These are phyloP conservation scores for Calephelis virginiensis DNA, from an alignment of 1,140 invertebrate genomes.

Conservation along the genomic window DNA sequence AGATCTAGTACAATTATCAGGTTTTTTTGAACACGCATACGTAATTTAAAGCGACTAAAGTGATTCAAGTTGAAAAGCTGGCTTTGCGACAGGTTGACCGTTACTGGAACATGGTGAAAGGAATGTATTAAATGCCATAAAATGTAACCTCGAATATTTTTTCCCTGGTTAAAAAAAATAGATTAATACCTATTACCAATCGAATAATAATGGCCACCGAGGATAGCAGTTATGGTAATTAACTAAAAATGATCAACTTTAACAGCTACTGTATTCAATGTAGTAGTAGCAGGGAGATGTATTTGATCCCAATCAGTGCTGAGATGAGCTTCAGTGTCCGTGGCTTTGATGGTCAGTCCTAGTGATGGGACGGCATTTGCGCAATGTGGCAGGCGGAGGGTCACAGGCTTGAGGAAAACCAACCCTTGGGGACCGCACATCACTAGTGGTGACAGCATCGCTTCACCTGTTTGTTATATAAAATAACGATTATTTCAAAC, in stretches of 20 bases:
- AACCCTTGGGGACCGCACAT: constrained; percentile 97
- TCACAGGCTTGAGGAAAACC: constrained; percentile 91
- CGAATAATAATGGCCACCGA: too few species aligned
- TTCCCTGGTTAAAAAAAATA: too few species aligned
- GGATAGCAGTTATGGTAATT: constrained; percentile 12
- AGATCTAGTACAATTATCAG: too few species aligned
- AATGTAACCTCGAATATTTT: too few species aligned
- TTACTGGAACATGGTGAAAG: too few species aligned
- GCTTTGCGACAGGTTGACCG: too few species aligned
- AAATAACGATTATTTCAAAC: too few species aligned
- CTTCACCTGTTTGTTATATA: constrained; percentile 85
- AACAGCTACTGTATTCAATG: constrained; percentile 90
- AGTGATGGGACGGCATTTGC: constrained; percentile 85
- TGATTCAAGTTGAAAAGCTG: too few species aligned
- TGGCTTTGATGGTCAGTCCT: constrained; percentile 87
- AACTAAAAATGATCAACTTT: constrained; percentile 93
- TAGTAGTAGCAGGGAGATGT: constrained; percentile 86
- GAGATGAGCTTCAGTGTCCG: constrained; percentile 85
- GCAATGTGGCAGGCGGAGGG: constrained; percentile 88
- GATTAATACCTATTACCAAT: too few species aligned
- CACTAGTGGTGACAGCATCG: constrained; percentile 93
- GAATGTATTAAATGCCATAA: too few species aligned
- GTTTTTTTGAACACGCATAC: too few species aligned
- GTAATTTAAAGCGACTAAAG: too few species aligned
- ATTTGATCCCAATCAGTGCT: constrained; percentile 87